Conservation (phyloP, 2,888 invertebrate genomes). For the Hydraecia micacea region DNA sequence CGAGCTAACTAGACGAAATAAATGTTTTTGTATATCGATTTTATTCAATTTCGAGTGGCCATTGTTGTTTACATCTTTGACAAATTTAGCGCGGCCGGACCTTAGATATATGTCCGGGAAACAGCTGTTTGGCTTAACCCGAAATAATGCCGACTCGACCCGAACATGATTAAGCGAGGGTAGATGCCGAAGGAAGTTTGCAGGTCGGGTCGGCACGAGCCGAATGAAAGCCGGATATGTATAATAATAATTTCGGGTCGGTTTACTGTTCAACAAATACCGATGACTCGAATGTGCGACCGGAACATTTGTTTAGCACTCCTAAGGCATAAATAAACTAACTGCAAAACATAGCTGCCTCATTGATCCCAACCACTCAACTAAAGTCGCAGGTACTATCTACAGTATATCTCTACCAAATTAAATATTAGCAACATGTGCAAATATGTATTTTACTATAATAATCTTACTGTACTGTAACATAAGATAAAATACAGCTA, state of each 20-base stretch:
- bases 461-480: constrained; percentile 13
- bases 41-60: no score
- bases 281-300: background rate
- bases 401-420: constrained; percentile 13
- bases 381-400: background rate
- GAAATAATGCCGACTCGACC: background rate
- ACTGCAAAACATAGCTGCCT: background rate
- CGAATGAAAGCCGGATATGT: background rate
- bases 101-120: background rate
- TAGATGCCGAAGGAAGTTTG: background rate
- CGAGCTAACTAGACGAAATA: no score
- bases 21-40: no score
- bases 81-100: no score
- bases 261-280: background rate
- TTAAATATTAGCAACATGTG: background rate
- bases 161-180: no score
- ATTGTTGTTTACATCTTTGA: no score
- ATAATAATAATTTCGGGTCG: background rate
- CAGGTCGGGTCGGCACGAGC: background rate
- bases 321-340: constrained; percentile 3
- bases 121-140: background rate
- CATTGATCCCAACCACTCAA: background rate
- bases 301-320: background rate
- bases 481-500: constrained; percentile 11
- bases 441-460: background rate